These are phyloP conservation scores for Muscicapa adusta DNA, from an alignment of 2,113 vertebrate species.

Conservation along the genomic window DNA sequence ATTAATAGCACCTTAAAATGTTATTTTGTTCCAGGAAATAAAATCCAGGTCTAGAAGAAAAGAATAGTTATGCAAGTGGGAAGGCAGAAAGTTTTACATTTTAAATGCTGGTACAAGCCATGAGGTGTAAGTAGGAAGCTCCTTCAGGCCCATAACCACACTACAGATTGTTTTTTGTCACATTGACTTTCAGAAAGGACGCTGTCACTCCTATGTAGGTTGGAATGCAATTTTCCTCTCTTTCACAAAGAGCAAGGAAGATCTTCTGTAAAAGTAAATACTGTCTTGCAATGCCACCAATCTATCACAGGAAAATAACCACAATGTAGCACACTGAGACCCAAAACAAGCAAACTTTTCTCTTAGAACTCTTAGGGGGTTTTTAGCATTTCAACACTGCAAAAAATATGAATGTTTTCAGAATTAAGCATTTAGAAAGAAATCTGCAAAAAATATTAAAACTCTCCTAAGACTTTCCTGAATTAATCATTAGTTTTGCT, in stretches of 20 bases:
- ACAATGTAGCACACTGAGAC: not conserved
- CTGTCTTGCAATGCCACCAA: not conserved
- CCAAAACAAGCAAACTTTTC: not conserved
- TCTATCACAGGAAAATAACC: not conserved
- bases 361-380: not conserved
- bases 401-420: not conserved
- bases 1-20: conserved; percentile 35
- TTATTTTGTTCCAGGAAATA: conserved; percentile 46
- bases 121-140: not conserved
- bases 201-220: not conserved
- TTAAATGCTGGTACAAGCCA: not conserved
- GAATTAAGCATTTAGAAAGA: not conserved
- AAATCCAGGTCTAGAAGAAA: conserved; percentile 18
- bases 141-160: not conserved
- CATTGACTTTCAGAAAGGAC: not conserved
- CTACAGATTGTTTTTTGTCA: not conserved
- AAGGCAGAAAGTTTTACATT: not conserved
- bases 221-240: not conserved
- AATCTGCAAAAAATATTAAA: not conserved
- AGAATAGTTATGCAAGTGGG: not conserved
- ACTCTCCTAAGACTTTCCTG: not conserved
- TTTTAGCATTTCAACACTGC: not conserved
- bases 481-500: not conserved
- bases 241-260: not conserved
- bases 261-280: not conserved